Percentiles rank a stretch among this genome's conserved stretches.
These are phyloP conservation scores for Protonemura montana DNA, from an alignment of 2,888 invertebrate species.

Conservation along the genomic window DNA sequence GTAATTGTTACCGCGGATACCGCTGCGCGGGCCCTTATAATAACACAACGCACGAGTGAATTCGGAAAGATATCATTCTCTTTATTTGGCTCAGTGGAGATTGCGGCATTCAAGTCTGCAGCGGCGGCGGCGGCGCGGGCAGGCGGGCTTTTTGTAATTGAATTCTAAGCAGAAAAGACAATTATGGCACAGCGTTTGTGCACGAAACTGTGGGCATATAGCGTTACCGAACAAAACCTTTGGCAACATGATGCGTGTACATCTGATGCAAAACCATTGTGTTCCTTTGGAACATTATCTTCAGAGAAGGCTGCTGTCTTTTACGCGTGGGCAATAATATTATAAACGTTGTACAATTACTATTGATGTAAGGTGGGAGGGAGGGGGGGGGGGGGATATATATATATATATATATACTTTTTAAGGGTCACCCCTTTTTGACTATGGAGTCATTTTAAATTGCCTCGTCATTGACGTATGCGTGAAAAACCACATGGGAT, in stretches of 20 bases:
- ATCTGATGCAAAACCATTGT: constrained; percentile 10
- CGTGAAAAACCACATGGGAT: background rate
- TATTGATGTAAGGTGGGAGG: background rate
- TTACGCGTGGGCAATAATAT: background rate
- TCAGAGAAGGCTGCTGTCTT: background rate
- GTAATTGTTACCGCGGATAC: constrained; percentile 21
- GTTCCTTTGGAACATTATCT: background rate
- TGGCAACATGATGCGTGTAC: background rate
- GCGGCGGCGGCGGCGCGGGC: too few relatives aligned
- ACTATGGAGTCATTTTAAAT: too few relatives aligned
- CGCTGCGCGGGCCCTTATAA: background rate
- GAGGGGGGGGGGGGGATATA: too few relatives aligned
- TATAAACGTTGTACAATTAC: background rate
- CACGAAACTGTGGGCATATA: background rate
- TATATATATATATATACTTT: too few relatives aligned
- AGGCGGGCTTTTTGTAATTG: constrained; percentile 18
- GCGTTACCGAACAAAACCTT: background rate
- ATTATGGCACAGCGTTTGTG: background rate
- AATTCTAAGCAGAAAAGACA: constrained; percentile 24
- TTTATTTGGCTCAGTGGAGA: constrained; percentile 16
- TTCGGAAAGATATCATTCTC: background rate
- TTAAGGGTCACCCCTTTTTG: too few relatives aligned
- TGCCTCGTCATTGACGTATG: background rate
- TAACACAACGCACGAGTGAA: background rate
- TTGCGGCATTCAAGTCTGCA: background rate